A percentile compares a stretch with the other conserved stretches of the same genome.
These are phyloP conservation scores for Netelia melanura DNA, from an alignment of 2,888 invertebrate genomes.

Conservation along the genomic window DNA sequence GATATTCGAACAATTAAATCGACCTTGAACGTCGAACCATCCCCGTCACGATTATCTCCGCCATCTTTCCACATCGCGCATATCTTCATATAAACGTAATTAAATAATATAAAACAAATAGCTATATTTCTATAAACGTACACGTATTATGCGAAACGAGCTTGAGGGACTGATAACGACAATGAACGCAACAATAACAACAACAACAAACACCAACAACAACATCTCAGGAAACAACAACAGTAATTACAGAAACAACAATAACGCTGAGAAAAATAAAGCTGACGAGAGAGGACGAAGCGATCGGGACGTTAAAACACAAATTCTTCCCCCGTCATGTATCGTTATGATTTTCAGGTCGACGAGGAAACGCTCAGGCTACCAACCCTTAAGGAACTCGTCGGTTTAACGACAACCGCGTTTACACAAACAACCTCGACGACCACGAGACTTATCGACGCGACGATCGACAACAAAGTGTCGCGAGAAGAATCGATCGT, in stretches of 20 bases:
- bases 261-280: constrained; percentile 51
- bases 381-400: constrained; percentile 81
- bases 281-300: constrained; percentile 54
- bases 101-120: constrained; percentile 28
- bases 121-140: constrained; percentile 26
- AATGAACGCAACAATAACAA: constrained; percentile 47
- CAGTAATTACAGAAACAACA: constrained; percentile 63
- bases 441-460: not conserved
- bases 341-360: constrained; percentile 83
- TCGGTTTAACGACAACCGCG: constrained; percentile 71
- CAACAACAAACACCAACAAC: constrained; percentile 38
- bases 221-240: constrained; percentile 43
- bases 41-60: constrained; percentile 38
- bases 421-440: not conserved
- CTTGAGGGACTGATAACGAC: constrained; percentile 55
- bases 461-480: constrained; percentile 30
- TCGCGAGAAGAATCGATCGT: constrained; percentile 1
- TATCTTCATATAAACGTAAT: constrained; percentile 42
- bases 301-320: constrained; percentile 65
- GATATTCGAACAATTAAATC: constrained; percentile 51
- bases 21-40: constrained; percentile 67
- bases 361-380: constrained; percentile 75
- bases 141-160: constrained; percentile 41
- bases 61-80: constrained; percentile 45
- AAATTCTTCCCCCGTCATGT: constrained; percentile 65